These are phyloP conservation scores for Nymphalis polychloros DNA, from an alignment of 2,888 invertebrate species.

Conservation along the genomic window DNA sequence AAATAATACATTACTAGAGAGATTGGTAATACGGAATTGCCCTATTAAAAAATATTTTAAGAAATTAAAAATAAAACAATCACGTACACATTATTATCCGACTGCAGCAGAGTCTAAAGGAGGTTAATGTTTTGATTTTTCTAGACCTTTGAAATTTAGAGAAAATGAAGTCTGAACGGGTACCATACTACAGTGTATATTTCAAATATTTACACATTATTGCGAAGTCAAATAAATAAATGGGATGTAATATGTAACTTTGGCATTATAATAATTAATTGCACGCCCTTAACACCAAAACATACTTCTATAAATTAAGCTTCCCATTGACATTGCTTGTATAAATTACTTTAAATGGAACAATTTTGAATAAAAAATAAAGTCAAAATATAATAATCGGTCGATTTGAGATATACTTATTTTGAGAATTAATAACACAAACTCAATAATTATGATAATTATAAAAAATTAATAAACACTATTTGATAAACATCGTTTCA, in stretches of 20 bases:
- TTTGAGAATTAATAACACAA: too few species aligned
- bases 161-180: not conserved
- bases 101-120: not conserved
- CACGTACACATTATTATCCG: not conserved
- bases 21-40: too few species aligned
- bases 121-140: not conserved
- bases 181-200: constrained; percentile 6
- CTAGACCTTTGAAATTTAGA: constrained; percentile 8
- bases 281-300: not conserved
- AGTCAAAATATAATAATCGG: too few species aligned
- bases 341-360: too few species aligned
- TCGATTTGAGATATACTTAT: too few species aligned
- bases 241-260: not conserved
- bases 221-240: not conserved
- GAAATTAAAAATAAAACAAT: not conserved
- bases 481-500: not conserved
- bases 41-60: not conserved
- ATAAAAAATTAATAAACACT: not conserved
- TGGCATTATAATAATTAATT: constrained; percentile 7
- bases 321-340: not conserved
- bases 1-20: too few species aligned
- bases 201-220: not conserved
- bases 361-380: too few species aligned
- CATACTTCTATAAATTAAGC: not conserved
- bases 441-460: too few species aligned